Evolutionary conservation across 2,797 vertebrate species (phyloP), one percentile per base, ranked within the genome.

Genomic region (Numenius phaeopus): DNA sequence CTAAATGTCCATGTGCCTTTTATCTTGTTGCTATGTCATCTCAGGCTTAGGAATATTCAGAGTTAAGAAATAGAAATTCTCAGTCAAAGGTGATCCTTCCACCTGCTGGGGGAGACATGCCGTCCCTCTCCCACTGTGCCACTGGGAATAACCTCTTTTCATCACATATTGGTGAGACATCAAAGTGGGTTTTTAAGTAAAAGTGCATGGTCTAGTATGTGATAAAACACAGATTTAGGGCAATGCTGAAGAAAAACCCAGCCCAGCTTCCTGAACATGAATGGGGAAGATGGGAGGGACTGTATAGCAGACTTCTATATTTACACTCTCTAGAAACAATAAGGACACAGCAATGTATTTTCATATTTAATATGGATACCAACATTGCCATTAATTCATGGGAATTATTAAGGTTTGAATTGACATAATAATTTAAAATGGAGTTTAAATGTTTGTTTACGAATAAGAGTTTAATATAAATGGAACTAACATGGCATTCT

Each of bases 191-290:
- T 64, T 62, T 40, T 78, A 76, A 55, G 39, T 64, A 67, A 46
- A 86, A 92, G 30, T 23, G 19, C 14, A 3, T 11, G 18, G 54
- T 61, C 46, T 42, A 7, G 27, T 13, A 10, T 3, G 5, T 20
- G n/a, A 64, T 19, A 47, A 76, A 90, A 61, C 42, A 49, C 18
- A 76, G 65, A 49, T 9, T 64, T 50, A 81, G 9, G 34, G 12
- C n/a, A 66, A 73, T 14, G 5, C 50, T 84, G 70, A 14, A 20
- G 61, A 71, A n/a, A 75, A 44, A 44, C 40, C 11, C 30, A 57
- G 21, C 4, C 27, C 12, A 30, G 8, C 9, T 66, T 57, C 19
- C 23, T 22, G 30, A 61, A 75, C 0, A 0, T 34, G 19, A 49
- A 3, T 3, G 11, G 21, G 17, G 7, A 78, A 81, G 24, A 24